Evolutionary conservation across 2,888 invertebrate genomes (phyloP).

Genomic region (Cenopis cana): DNA sequence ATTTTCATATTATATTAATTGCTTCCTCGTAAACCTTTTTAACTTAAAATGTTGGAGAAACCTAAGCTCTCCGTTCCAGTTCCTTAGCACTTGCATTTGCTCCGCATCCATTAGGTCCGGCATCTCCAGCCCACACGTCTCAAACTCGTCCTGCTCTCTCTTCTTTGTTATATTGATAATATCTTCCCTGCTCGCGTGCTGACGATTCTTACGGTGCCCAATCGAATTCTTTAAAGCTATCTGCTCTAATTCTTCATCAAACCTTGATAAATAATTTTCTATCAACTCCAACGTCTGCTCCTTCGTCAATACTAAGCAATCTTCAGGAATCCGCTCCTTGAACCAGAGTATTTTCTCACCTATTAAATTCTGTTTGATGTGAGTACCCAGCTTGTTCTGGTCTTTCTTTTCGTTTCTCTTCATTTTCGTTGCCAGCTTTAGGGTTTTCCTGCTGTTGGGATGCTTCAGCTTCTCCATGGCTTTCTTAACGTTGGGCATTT

Average conservation of each 20-base stretch:
- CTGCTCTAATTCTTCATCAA: constrained; percentile 92
- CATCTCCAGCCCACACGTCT: constrained; percentile 92
- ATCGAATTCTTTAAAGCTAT: constrained; percentile 92
- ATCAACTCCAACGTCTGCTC: constrained; percentile 86
- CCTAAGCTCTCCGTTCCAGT: constrained; percentile 89
- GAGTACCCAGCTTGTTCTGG: constrained; percentile 86
- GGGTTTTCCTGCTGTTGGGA: constrained; percentile 94
- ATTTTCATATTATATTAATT: constrained; percentile 57
- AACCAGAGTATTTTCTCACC: constrained; percentile 94
- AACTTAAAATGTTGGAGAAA: constrained; percentile 88
- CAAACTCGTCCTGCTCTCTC: constrained; percentile 90
- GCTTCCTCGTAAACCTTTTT: constrained; percentile 82
- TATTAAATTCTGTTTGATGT: constrained; percentile 89
- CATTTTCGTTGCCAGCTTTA: constrained; percentile 88
- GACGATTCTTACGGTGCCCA: constrained; percentile 89
- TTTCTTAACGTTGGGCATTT: constrained; percentile 74
- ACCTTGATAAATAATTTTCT: constrained; percentile 82
- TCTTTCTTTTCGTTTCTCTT: constrained; percentile 87
- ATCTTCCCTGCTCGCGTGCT: constrained; percentile 92
- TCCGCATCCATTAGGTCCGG: constrained; percentile 87
- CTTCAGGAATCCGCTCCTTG: constrained; percentile 86
- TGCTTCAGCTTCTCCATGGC: constrained; percentile 87
- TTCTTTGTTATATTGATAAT: constrained; percentile 91
- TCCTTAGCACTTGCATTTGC: constrained; percentile 85
- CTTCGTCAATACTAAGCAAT: constrained; percentile 82